Conservation (phyloP, 2,113 vertebrate genomes). For the Theristicus caerulescens region DNA sequence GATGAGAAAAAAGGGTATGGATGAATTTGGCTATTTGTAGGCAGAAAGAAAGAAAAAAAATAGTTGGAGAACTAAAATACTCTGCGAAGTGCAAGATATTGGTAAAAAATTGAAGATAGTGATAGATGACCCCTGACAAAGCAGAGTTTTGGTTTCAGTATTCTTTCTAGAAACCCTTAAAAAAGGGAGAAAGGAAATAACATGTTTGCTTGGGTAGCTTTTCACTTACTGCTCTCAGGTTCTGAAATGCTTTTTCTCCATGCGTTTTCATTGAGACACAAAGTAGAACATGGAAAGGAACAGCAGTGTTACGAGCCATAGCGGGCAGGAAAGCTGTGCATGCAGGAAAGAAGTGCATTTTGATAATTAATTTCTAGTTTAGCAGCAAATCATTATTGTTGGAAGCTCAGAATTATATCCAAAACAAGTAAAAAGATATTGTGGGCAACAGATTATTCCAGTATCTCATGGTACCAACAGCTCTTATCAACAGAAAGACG, state of each 20-base stretch:
- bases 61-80: not conserved
- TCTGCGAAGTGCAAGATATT: not conserved
- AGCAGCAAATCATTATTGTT: not conserved
- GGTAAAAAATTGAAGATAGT: not conserved
- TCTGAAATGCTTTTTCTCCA: not conserved
- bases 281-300: not conserved
- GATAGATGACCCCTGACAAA: slow-evolving; percentile 17
- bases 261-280: not conserved
- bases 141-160: not conserved
- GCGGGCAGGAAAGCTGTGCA: not conserved
- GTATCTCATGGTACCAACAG: not conserved
- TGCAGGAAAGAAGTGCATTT: not conserved
- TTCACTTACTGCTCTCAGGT: not conserved
- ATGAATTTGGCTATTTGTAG: not conserved
- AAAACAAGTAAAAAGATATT: not conserved
- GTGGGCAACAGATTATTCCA: not conserved
- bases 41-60: not conserved
- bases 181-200: accelerated
- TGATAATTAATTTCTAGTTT: not conserved
- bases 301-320: not conserved
- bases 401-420: not conserved
- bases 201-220: not conserved
- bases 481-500: not conserved
- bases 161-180: not conserved
- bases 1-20: not conserved